Base-by-base conservation (phyloP, 2,113 vertebrate genomes). In the Rhinolophus sinicus region DNA sequence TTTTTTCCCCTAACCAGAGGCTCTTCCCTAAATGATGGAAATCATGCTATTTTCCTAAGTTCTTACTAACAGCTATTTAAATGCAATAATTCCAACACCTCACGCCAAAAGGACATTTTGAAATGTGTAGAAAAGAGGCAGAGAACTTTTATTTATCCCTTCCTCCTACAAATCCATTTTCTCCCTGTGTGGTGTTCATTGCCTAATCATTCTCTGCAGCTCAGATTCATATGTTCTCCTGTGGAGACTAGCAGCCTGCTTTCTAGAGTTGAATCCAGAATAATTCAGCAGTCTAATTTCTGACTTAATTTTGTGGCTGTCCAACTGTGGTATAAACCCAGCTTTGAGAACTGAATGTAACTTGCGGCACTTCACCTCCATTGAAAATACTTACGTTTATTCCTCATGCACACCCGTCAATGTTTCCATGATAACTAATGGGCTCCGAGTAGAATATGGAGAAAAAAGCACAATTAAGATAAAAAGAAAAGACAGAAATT, bases 261-360 rank as follows among this genome's bases (percentile, higher is more conserved):
- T 97, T 94, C 86, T 94, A 94, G 67, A 97, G 77, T 69, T 80
- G 50, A 94, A 84, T 85, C 85, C 96, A 97, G 95, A 97, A 96
- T 98, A 95, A 96, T 94, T 95, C 96, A 94, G 47, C 86, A 87
- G 86, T 69, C 96, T 96, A 83, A 97, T 97, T 98, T 97, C 93
- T 97, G 96, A 86, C 97, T 98, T 97, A 97, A 95, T 96, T 97
- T 95, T 89, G 73, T 76, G 95, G 44, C 92, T 93, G 26, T 90
- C 96, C 93, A 97, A 85, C 90, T 96, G 82, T 78, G 95, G 54
- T 81, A 24, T 77, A 93, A 98, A 97, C 78, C 62, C 73, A 88
- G 88, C 60, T 96, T 90, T 93, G 86, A 94, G 70, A 78, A 98
- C 86, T 94, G 97, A 95, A 94, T 97, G 52, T 78, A 91, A 86